Base-by-base conservation (phyloP, 2,113 vertebrate genomes). In the Xiphias gladius region DNA sequence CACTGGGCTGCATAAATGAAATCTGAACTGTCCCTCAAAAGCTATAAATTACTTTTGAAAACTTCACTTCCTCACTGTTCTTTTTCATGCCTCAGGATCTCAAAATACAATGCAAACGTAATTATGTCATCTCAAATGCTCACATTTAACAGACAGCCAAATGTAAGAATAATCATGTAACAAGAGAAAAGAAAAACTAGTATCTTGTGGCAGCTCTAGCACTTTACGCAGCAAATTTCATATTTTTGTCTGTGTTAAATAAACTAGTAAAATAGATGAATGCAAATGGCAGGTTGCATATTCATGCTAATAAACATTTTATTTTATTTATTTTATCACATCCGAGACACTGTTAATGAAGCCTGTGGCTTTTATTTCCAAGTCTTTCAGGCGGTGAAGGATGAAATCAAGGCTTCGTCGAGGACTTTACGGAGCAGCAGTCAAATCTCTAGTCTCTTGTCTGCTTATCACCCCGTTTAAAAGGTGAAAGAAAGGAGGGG, bases 401-500 rank as follows among this genome's bases (percentile, higher is more conserved):
- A n/a, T n/a, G 20, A 57, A 55, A 57, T 57, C 54, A 13, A 57
- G 20, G 9, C 50, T 52, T n/a, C 20, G 22, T 52, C 19, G 22
- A 52, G 20, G 50, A 52, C 20, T 10, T 22, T 52, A 52, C 0
- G 8, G 50, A 52, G 20, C 19, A 13, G 22, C 20, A 13, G 4
- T 24, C 54, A 57, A 9, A 57, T 14, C 22, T 57, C n/a, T 57
- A 2, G 54, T 57, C n/a, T 26, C 4, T n/a, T n/a, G n/a, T 57
- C 54, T 20, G 17, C 7, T 19, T 6, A 16, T 57, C n/a, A 2
- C 26, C n/a, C 54, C 26, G 14, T 74, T 59, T 50, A 37, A 61
- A 71, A 2, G n/a, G 74, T 9, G 20, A 41, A 24, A 59, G 41
- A 24, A 79, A 80, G 61, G 59, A 64, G 48, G 19, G 58, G 46